Conservation (phyloP, 2,888 invertebrate species). For the Leptinotarsa haldemani region DNA sequence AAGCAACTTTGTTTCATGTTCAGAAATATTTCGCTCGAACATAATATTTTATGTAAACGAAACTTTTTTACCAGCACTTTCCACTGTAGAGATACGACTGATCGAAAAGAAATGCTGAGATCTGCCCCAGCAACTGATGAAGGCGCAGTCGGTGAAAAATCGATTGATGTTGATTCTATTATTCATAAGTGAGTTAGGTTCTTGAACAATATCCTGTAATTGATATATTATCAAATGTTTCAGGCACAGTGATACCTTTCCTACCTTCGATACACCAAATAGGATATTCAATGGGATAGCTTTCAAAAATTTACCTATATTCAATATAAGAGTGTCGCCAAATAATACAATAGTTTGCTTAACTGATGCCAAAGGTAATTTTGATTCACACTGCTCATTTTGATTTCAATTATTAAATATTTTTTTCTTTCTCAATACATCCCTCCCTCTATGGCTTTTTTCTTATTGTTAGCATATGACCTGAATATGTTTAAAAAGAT, state of each 20-base stretch:
- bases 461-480: no score
- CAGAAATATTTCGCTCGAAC: slow-evolving; percentile 3
- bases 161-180: slow-evolving; percentile 76
- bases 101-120: slow-evolving; percentile 69
- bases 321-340: slow-evolving; percentile 82
- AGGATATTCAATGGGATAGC: slow-evolving; percentile 79
- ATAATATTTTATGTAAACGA: neutral
- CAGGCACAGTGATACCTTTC: slow-evolving; percentile 79
- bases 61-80: slow-evolving; percentile 22
- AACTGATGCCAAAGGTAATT: slow-evolving; percentile 76
- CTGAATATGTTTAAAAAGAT: no score
- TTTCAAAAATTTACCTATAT: slow-evolving; percentile 84
- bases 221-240: slow-evolving; percentile 52
- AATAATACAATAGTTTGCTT: slow-evolving; percentile 91
- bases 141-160: slow-evolving; percentile 82
- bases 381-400: neutral
- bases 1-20: slow-evolving; percentile 17
- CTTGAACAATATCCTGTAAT: neutral
- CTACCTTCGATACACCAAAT: slow-evolving; percentile 78
- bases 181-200: slow-evolving; percentile 69
- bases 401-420: neutral
- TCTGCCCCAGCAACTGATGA: slow-evolving; percentile 74
- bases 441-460: no score
- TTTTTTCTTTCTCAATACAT: no score
- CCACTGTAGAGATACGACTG: slow-evolving; percentile 64